A percentile compares a stretch with the other conserved stretches of the same genome.
These are phyloP conservation scores for Platysternon megacephalum DNA, from an alignment of 2,113 vertebrate species.

Conservation along the genomic window DNA sequence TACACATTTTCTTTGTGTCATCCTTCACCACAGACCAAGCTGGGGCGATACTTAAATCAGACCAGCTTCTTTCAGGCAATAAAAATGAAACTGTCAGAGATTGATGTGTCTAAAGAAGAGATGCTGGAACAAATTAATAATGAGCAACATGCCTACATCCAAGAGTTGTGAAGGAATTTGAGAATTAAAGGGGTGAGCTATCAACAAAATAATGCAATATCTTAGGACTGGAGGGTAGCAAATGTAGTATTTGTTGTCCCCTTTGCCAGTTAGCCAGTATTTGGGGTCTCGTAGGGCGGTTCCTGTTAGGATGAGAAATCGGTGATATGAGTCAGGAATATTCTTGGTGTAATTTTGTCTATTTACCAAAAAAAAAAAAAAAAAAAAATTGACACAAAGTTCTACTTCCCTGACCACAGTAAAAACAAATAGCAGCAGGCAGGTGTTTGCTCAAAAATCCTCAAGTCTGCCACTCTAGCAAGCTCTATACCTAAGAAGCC, in stretches of 20 bases:
- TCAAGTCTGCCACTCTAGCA: rapidly evolving
- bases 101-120: rapidly evolving
- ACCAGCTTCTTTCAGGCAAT: rapidly evolving
- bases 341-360: neutral
- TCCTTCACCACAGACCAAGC: neutral
- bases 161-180: neutral
- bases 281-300: neutral
- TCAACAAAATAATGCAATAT: neutral
- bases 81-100: neutral
- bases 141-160: neutral
- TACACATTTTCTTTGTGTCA: neutral
- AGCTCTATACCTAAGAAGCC: rapidly evolving
- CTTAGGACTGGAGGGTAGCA: neutral
- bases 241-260: neutral
- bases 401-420: neutral
- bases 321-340: neutral
- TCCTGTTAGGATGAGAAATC: neutral
- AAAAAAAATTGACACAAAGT: neutral
- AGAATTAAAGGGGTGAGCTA: neutral
- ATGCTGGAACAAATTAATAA: rapidly evolving
- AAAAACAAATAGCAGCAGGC: neutral
- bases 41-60: neutral
- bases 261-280: neutral
- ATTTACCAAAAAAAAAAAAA: neutral
- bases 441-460: neutral